Percentiles rank a stretch among this genome's conserved stretches.
phyloP scores from a whole-genome alignment of 2,113 vertebrate genomes.

The Dicerorhinus sumatrensis region DNA sequence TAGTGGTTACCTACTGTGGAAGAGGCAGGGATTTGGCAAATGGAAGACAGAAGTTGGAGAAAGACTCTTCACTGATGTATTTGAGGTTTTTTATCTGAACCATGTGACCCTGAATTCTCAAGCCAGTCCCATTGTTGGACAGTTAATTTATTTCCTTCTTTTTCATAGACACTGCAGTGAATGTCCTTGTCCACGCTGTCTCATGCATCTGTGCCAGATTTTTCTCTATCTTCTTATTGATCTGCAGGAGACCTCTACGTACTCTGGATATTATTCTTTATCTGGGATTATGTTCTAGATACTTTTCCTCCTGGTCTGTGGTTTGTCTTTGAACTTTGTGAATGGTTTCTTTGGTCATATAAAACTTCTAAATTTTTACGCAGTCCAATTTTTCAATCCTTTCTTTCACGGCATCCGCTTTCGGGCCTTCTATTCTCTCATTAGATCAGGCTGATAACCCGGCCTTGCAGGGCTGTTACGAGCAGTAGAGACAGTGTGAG shows the following conservation, averaged over 20 bases:
- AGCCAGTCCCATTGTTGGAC: no score
- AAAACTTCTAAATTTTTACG: background rate
- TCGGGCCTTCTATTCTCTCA: background rate
- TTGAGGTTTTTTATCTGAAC: background rate
- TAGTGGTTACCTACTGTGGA: rapidly evolving
- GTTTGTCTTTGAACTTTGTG: background rate
- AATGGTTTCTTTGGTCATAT: background rate
- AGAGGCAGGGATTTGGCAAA: background rate
- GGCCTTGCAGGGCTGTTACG: background rate
- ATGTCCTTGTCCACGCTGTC: background rate
- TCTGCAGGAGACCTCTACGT: background rate
- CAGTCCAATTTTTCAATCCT: background rate
- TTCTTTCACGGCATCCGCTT: background rate
- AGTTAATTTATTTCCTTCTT: background rate
- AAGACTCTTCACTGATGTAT: background rate
- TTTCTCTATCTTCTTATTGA: background rate
- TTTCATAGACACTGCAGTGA: background rate
- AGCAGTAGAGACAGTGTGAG: background rate
- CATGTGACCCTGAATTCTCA: background rate
- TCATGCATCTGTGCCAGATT: background rate
- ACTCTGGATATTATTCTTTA: background rate
- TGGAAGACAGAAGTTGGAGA: background rate
- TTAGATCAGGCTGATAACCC: background rate
- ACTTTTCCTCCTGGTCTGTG: background rate
- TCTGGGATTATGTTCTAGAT: background rate